phyloP scores from a whole-genome alignment of 53 echinoderm and acorn worm species.

The Astropecten irregularis region DNA sequence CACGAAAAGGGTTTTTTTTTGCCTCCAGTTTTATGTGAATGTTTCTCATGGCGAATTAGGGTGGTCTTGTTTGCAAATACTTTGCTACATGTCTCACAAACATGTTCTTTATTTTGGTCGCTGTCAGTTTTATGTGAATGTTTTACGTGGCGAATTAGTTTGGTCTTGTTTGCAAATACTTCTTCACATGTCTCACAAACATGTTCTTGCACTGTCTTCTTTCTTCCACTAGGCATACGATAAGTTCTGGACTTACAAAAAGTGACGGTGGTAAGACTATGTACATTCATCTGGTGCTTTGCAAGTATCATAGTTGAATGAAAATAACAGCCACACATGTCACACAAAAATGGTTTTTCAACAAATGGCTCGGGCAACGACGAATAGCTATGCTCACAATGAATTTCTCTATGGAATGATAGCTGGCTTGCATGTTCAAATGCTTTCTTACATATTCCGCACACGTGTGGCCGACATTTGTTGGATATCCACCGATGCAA shows the following conservation, averaged over 20 bases:
- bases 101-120: no score
- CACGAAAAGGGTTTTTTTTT: neutral
- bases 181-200: neutral
- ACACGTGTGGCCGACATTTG: neutral
- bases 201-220: no score
- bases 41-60: neutral
- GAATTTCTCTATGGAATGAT: neutral
- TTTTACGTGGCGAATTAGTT: no score
- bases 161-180: no score
- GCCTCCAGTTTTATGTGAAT: neutral
- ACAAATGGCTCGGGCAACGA: neutral
- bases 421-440: neutral
- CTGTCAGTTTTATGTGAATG: no score
- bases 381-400: neutral
- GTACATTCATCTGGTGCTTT: neutral
- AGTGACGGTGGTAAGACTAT: neutral
- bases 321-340: neutral
- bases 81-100: no score
- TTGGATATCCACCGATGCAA: neutral
- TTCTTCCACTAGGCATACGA: no score
- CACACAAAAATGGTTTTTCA: neutral
- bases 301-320: neutral
- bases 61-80: neutral
- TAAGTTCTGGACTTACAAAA: neutral
- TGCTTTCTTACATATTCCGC: neutral